Base-by-base conservation (phyloP, 37 sponge, comb jelly and placozoan species). In the Lycopodina hypogea region DNA sequence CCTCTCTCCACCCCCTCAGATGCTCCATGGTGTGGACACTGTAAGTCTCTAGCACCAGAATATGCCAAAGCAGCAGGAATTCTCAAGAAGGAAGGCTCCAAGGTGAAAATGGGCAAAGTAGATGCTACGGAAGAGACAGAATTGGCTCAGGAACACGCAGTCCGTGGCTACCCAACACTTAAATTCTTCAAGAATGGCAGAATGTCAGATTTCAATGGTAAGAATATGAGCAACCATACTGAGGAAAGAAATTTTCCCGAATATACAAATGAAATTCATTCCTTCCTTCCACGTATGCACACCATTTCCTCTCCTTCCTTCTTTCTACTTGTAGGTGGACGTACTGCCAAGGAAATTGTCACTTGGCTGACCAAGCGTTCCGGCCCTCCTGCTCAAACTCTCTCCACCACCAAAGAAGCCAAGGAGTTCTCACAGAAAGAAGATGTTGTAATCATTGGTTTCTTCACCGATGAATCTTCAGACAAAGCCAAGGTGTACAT, bases 21-120 rank as follows among this genome's bases (percentile, higher is more conserved):
- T 87, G 99, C 99, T 11, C 99, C 99, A 3, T 99, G 99, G 99
- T 99, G 99, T 79, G 99, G 97, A 22, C 99, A 99, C 86, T 99
- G 99, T 84, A 96, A 99, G 63, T 82, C 92, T 2, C 81, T 99
- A 72, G 99, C 90, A 4, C 99, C 99, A 7, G 93, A 99, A 61
- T 99, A 99, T 71, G 95, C 90, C 32, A 82, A 89, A 66, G 99
- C 99, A 55, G 97, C 99, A 17, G 40, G 38, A 33, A 29, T 32
- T n/a, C 87, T 99, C 41, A 79, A 82, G 75, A 92, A 86, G 19
- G 88, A 88, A 71, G 93, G 80, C 11, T 96, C 97, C 17, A 88
- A 78, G 7, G 78, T 98, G 70, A 82, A 71, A 19, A 84, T 98
- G 14, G 99, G 75, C 48, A 98, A 98, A 63, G 96, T 96, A 0